Percentiles rank a stretch among this genome's conserved stretches.
phyloP scores from a whole-genome alignment of 2,113 vertebrate species.

The Alosa alosa region DNA sequence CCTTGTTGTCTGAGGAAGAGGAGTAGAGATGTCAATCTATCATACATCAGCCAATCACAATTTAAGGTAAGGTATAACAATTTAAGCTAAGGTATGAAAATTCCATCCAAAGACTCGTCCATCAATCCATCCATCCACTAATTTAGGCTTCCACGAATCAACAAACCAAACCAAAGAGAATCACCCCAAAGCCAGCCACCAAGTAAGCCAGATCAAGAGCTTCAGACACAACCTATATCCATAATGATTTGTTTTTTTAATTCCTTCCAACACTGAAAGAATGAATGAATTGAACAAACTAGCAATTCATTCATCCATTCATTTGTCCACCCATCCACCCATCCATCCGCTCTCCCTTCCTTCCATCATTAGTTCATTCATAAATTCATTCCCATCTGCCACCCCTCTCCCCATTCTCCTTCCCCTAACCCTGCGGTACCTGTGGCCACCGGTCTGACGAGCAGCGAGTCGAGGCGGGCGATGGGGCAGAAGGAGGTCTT shows the following conservation, averaged over 20 bases:
- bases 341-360: no score
- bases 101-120: not conserved
- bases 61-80: not conserved
- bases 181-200: no score
- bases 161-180: no score
- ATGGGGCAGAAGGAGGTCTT: slow-evolving; percentile 87
- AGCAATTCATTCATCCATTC: no score
- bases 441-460: slow-evolving; percentile 86
- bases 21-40: not conserved
- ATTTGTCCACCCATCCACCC: no score
- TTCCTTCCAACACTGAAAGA: no score
- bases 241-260: no score
- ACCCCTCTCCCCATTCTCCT: not conserved
- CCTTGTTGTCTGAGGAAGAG: slow-evolving; percentile 78
- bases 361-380: no score
- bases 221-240: no score
- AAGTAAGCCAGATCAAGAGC: no score
- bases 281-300: no score
- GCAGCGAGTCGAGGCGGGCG: slow-evolving; percentile 82
- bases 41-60: not conserved
- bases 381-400: no score
- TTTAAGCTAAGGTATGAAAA: not conserved
- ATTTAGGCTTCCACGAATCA: not conserved
- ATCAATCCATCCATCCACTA: not conserved
- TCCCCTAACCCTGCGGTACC: slow-evolving; percentile 60